Conservation (phyloP, 2,113 vertebrate species). For the Leucoraja erinaceus region DNA sequence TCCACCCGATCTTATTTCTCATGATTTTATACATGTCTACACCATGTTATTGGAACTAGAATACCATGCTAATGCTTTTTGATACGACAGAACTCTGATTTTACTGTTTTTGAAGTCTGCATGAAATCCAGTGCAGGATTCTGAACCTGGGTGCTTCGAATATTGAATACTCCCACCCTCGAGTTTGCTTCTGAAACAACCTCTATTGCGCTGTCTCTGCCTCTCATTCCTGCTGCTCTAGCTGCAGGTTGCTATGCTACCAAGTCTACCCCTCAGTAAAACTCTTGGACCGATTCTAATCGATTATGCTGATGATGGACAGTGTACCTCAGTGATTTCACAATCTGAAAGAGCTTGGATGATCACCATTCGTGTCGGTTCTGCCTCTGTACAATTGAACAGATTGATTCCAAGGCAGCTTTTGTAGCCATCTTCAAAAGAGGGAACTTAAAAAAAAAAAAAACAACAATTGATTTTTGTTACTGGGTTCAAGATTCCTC, state of each 20-base stretch:
- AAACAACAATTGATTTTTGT: neutral
- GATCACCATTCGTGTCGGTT: constrained; percentile 25
- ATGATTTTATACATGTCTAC: no score
- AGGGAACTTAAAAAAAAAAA: constrained; percentile 4
- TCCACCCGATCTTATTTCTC: no score
- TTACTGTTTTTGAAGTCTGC: neutral
- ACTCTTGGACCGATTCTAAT: constrained; percentile 28
- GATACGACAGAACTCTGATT: neutral
- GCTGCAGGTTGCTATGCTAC: constrained; percentile 17
- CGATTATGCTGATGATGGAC: constrained; percentile 22
- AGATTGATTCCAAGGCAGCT: constrained; percentile 30
- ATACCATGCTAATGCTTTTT: neutral
- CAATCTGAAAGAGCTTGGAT: constrained; percentile 24
- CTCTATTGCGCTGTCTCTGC: neutral
- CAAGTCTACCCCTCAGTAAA: constrained; percentile 6
- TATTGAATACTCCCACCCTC: neutral
- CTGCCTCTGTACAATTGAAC: constrained; percentile 28
- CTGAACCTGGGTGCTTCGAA: neutral
- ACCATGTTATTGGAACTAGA: neutral
- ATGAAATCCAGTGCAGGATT: neutral
- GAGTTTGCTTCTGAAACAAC: neutral
- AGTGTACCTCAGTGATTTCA: constrained; percentile 30
- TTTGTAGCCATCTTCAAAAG: constrained; percentile 25
- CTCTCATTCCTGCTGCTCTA: constrained; percentile 17
- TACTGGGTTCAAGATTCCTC: neutral